Evolutionary conservation across 2,888 invertebrate species (phyloP).

Genomic region (Tridacna crocea): DNA sequence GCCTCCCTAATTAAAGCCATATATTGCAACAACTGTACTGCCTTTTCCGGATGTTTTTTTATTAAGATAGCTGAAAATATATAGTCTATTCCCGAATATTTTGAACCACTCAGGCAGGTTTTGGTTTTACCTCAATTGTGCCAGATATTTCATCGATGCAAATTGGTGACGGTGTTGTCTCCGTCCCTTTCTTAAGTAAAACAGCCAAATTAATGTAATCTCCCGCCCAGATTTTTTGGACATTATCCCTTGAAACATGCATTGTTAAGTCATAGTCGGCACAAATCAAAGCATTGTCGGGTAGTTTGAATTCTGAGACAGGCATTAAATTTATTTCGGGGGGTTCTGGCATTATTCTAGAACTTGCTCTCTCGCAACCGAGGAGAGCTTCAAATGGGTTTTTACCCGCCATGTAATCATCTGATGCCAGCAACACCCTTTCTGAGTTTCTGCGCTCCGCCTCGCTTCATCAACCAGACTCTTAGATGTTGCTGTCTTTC

Average conservation of each 20-base stretch:
- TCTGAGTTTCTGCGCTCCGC: too few species aligned
- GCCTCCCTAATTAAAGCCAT: slow-evolving; percentile 23
- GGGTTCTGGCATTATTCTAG: neutral
- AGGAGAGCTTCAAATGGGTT: neutral
- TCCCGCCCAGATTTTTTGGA: too few species aligned
- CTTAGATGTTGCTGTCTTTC: too few species aligned
- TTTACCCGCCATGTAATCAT: neutral
- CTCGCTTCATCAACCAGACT: too few species aligned
- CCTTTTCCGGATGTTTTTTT: neutral
- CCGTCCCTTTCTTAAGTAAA: neutral
- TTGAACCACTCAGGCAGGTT: neutral
- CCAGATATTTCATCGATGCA: neutral
- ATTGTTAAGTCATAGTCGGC: too few species aligned
- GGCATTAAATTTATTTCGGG: neutral
- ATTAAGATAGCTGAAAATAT: neutral
- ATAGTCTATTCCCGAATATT: too few species aligned
- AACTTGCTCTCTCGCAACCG: too few species aligned
- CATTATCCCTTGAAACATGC: too few species aligned
- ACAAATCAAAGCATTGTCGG: too few species aligned
- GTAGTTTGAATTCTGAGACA: too few species aligned
- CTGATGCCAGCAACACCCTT: slow-evolving; percentile 4
- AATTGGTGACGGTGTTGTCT: neutral
- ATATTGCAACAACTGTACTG: slow-evolving; percentile 7
- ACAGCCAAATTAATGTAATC: too few species aligned
- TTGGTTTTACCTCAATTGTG: neutral